These are phyloP conservation scores for Unio delphinus DNA, from an alignment of 2,888 invertebrate genomes.

Conservation along the genomic window DNA sequence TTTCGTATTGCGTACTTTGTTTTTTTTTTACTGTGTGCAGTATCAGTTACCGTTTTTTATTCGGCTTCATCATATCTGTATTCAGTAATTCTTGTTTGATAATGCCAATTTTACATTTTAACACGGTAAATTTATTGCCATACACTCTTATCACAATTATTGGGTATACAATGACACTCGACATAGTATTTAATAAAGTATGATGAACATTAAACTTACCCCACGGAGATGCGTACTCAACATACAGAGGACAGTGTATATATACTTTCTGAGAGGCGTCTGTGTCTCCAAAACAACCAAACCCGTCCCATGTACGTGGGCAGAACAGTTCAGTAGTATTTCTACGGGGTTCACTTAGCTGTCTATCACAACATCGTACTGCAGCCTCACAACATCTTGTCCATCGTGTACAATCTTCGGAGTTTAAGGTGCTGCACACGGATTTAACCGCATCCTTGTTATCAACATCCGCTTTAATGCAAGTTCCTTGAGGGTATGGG, in stretches of 20 bases:
- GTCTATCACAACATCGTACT: conserved; percentile 40
- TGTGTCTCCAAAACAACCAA: conserved; percentile 52
- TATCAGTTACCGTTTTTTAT: too few species aligned
- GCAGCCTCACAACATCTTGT: conserved; percentile 48
- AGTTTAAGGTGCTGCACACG: conserved; percentile 38
- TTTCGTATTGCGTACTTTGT: too few species aligned
- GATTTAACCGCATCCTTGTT: conserved; percentile 24
- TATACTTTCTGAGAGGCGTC: conserved; percentile 50
- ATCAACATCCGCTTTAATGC: conserved; percentile 34
- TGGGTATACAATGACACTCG: too few species aligned
- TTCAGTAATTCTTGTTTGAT: too few species aligned
- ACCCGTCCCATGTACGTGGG: conserved; percentile 61
- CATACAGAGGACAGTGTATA: conserved; percentile 48
- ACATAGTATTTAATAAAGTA: background rate
- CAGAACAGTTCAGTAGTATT: conserved; percentile 33
- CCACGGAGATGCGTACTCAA: conserved; percentile 71
- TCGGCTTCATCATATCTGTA: too few species aligned
- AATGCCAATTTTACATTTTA: too few species aligned
- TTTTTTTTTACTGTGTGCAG: too few species aligned
- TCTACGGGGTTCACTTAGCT: conserved; percentile 18
- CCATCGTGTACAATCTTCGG: conserved; percentile 47
- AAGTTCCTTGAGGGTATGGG: conserved; percentile 15
- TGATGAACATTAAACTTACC: conserved; percentile 37
- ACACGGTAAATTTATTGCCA: too few species aligned
- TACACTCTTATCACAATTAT: too few species aligned